Evolutionary conservation across 2,113 vertebrate genomes (phyloP), one percentile per base, ranked within the genome.

Genomic region (Paracyprichromis sp.): DNA sequence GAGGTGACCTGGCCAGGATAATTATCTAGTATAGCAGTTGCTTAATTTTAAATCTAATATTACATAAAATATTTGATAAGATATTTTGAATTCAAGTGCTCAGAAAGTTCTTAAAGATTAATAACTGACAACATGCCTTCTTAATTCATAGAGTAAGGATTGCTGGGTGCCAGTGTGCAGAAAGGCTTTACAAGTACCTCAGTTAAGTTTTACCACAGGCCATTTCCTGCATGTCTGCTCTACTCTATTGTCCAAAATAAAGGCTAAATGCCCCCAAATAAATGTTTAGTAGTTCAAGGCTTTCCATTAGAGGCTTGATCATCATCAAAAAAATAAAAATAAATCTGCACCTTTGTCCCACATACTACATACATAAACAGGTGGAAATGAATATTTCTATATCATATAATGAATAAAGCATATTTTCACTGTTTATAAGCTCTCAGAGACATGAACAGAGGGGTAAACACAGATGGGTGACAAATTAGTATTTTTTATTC

Each of bases 381-480:
- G 57, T 61, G 1, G 57, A 61, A 59, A 16, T 16, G 8, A 59
- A 29, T 59, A 59, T 34, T 61, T 61, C 57, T 0, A 34, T 19
- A 61, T 61, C 29, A 61, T 61, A 19, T 61, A 34, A 61, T 19
- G 57, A 1, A 61, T 34, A 34, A 34, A 61, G 57, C 5, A 61
- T 0, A 34, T 61, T 61, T 61, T 61, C 29, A 0, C 52, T 0
- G 71, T 47, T 45, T 31, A 84, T 29, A 34, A 53, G 54, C 56
- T 66, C 83, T 71, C 61, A 86, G 9, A 59, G 36, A 47, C 81
- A 76, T 19, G 80, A 84, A 80, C 26, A 31, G 9, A 19, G 17
- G 14, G 1, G 21, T 17, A 4, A 80, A 80, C 26, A 61, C 57
- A 61, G 57, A 17, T 31, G 57, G 31, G 59, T 63, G 31, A 63